Conservation (phyloP, 2,113 vertebrate genomes). For the Zootoca vivipara region DNA sequence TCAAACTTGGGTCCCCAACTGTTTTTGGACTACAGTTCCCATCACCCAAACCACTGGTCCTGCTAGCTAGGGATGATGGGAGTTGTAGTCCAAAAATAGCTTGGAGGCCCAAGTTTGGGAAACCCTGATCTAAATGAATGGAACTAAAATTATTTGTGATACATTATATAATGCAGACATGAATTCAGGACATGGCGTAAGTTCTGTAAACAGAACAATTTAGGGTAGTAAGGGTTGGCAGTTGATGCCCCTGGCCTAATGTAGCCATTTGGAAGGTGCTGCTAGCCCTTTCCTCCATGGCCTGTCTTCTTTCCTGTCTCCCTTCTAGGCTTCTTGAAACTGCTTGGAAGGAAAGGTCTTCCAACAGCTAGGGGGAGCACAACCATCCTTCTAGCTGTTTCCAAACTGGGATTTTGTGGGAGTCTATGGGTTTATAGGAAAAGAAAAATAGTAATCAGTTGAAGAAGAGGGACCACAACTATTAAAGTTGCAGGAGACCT, state of each 20-base stretch:
- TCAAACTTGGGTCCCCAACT: too few species aligned
- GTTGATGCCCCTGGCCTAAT: not conserved
- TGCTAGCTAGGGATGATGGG: too few species aligned
- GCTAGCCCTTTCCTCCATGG: too few species aligned
- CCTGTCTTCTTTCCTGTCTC: not conserved
- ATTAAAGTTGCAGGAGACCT: too few species aligned
- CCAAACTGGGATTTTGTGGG: not conserved
- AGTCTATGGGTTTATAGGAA: not conserved
- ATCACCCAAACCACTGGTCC: too few species aligned
- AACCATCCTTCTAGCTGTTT: not conserved
- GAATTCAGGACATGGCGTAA: not conserved
- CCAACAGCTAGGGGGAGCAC: not conserved
- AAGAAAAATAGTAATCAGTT: too few species aligned
- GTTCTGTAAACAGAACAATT: not conserved
- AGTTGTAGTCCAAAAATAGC: too few species aligned
- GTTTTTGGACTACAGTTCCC: too few species aligned
- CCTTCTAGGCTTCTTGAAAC: not conserved
- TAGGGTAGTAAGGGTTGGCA: not conserved
- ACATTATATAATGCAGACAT: not conserved
- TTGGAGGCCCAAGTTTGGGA: too few species aligned
- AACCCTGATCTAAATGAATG: not conserved
- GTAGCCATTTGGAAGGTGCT: not conserved
- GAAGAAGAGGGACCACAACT: too few species aligned
- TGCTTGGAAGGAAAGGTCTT: not conserved
- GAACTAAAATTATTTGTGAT: not conserved